Conservation (phyloP, 2,888 invertebrate species). For the Amitus sp. region DNA sequence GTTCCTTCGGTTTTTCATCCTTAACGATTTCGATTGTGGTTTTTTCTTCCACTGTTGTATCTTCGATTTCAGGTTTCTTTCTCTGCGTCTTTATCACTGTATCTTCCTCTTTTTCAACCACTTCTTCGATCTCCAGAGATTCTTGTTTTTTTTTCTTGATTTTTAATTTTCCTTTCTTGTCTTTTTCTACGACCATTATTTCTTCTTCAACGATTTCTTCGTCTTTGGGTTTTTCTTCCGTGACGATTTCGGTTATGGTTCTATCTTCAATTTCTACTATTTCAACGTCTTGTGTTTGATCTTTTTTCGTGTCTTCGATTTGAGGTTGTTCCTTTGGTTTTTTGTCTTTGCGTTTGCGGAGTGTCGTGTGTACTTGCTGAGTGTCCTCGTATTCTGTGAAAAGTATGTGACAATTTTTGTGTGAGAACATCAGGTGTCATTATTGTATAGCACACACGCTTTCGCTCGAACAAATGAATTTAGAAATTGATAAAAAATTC, state of each 20-base stretch:
- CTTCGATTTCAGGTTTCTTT: slow-evolving; percentile 62
- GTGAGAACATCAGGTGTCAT: slow-evolving; percentile 48
- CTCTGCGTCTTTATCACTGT: slow-evolving; percentile 63
- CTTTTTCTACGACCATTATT: slow-evolving; percentile 51
- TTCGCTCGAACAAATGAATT: too few species aligned
- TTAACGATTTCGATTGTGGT: slow-evolving; percentile 11
- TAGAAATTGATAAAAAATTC: too few species aligned
- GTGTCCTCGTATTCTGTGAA: slow-evolving; percentile 67
- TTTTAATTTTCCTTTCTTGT: slow-evolving; percentile 49
- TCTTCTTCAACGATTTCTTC: slow-evolving; percentile 58
- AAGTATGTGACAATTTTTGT: slow-evolving; percentile 63
- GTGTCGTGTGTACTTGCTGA: slow-evolving; percentile 64
- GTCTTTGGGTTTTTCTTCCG: slow-evolving; percentile 52
- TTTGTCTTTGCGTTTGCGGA: slow-evolving; percentile 61
- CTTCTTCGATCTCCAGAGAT: slow-evolving; percentile 33
- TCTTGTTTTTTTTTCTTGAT: slow-evolving; percentile 43
- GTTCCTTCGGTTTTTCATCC: slow-evolving; percentile 53
- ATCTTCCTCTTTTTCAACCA: slow-evolving; percentile 58
- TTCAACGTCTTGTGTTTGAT: slow-evolving; percentile 59
- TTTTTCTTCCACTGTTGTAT: slow-evolving; percentile 46
- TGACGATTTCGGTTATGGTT: slow-evolving; percentile 10
- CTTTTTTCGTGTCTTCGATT: slow-evolving; percentile 55
- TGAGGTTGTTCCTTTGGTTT: slow-evolving; percentile 55
- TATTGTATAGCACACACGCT: slow-evolving; percentile 9
- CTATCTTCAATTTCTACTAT: slow-evolving; percentile 52